Evolutionary conservation across 2,888 invertebrate species (phyloP), one percentile per base, ranked within the genome.

Genomic region (Hesperia comma): DNA sequence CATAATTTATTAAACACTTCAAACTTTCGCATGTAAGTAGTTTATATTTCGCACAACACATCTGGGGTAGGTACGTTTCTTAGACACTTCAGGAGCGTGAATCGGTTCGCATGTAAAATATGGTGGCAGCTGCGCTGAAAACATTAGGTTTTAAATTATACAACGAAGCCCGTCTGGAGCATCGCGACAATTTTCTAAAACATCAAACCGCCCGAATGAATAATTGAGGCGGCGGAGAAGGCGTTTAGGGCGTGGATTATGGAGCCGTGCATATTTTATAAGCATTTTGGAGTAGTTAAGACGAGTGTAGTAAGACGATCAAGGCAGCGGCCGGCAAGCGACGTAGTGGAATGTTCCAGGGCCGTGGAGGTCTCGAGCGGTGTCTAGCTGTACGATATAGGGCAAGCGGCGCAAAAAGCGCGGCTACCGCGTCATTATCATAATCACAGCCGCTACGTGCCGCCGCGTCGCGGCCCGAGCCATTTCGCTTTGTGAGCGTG

Each of bases 161-260:
- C 81, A 90, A 82, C 79, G 79, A 79, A 83, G 83, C 83, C 80
- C 82, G 83, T 86, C 85, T 87, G 80, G 82, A 86, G 81, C 83
- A 90, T 86, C 83, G 85, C 84, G 86, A 90, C 91, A 89, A 88
- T 91, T 90, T 90, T 90, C 88, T 92, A 90, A 90, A 90, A 88
- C 88, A 91, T 90, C 90, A 91, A 90, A 90, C 88, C 88, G 79
- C 87, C 84, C 83, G 83, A 86, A 90, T 92, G 88, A 92, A 92
- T 91, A 90, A 92, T 92, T 90, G 87, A 91, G 82, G 82, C 84
- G 81, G 81, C 80, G 86, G 86, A 88, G 89, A 87, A 88, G 86
- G 88, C 90, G 88, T 90, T 91, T 91, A 92, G 87, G 88, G 87
- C 85, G 88, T 86, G 86, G 90, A 90, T 91, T 92, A 92, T 90